Conservation (phyloP, 2,888 invertebrate species). For the Agonopterix arenella region DNA sequence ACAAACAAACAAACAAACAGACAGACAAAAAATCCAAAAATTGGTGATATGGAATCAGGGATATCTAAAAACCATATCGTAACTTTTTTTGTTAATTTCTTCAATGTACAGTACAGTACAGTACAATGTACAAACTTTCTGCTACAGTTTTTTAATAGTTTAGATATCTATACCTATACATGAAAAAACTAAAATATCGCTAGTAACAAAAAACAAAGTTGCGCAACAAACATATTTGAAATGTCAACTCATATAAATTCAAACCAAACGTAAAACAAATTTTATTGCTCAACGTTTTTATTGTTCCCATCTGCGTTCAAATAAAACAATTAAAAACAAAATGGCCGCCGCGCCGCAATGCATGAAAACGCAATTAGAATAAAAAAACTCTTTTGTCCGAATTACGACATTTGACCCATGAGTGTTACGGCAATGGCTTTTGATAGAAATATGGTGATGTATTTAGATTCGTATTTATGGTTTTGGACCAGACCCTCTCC, state of each 20-base stretch:
- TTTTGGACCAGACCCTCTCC: too few species aligned
- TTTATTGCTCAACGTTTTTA: constrained; percentile 6
- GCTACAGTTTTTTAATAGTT: too few species aligned
- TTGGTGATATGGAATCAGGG: too few species aligned
- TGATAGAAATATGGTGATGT: neutral
- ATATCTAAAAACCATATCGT: too few species aligned
- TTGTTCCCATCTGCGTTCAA: constrained; percentile 5
- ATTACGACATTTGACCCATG: neutral
- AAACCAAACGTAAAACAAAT: neutral
- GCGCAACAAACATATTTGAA: neutral
- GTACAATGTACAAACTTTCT: too few species aligned
- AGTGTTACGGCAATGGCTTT: neutral
- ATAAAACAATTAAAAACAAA: constrained; percentile 18
- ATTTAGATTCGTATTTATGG: too few species aligned
- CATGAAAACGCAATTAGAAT: constrained; percentile 16
- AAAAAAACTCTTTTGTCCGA: constrained; percentile 7
- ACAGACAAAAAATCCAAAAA: too few species aligned
- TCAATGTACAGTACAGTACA: too few species aligned
- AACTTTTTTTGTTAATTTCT: too few species aligned
- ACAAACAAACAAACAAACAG: too few species aligned
- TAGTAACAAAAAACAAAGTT: too few species aligned
- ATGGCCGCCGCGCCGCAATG: constrained; percentile 13
- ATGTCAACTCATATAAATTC: neutral
- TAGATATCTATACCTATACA: too few species aligned
- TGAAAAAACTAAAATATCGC: neutral